Evolutionary conservation across 2,888 invertebrate genomes (phyloP), one percentile per base, ranked within the genome.

Genomic region (Hemicrepidius hirtus): DNA sequence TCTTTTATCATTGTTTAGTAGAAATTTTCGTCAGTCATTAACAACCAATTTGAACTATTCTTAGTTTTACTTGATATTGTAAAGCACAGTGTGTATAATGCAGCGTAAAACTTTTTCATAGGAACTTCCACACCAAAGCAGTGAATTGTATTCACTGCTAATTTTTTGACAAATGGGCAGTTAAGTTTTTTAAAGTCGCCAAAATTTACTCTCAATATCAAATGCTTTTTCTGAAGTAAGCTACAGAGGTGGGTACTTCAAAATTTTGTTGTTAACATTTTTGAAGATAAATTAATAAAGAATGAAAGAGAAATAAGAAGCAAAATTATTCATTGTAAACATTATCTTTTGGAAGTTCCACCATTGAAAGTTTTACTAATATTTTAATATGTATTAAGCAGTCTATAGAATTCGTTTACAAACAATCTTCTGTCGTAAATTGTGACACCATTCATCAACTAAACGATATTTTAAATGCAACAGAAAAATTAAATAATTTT

Each of bases 361-460:
- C 20, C n/a, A 28, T 16, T 35, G 21, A 53, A 41, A 32, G 35
- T 53, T 63, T 63, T 63, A 44, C 55, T 44, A 55, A 44, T 50
- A 28, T 60, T 37, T 62, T 28, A 68, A 63, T 72, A 72, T 64
- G 68, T 72, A 50, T 68, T 68, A 72, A 72, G 68, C 72, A 72
- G 72, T 72, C 72, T 72, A 68, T 72, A 71, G 64, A 72, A 72
- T 72, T 72, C 72, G 68, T 68, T 68, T 62, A n/a, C 20, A 66
- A 44, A 28, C 20, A 41, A 24, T 18, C 21, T 63, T 41, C 35
- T 49, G 24, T 40, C 18, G 21, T 50, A 24, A 40, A 20, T 28
- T 50, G 37, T 13, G 37, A 68, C 59, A 67, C 20, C 59, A 60
- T 24, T 66, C 9, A 5, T 28, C 16, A 16, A 41, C 41, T 41